A percentile compares a stretch with the other conserved stretches of the same genome.
Conservation (phyloP, 2,888 invertebrate genomes). For the Geophilus truncorum region DNA sequence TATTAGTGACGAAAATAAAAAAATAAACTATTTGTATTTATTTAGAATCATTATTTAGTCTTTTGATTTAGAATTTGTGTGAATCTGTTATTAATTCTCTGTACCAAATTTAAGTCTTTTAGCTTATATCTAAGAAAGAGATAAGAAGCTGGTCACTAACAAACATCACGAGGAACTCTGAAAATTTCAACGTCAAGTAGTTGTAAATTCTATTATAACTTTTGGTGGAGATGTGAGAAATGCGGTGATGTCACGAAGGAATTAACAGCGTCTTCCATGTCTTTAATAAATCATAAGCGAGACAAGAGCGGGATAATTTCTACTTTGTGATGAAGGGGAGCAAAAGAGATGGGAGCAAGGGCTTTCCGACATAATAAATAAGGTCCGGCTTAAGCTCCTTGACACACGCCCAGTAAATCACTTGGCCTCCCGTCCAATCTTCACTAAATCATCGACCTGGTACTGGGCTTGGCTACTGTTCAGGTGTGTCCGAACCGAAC, state of each 20-base stretch:
- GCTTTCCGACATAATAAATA: conserved; percentile 29
- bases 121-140: no score
- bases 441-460: conserved; percentile 20
- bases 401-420: conserved; percentile 30
- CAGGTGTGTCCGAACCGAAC: conserved; percentile 1
- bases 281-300: neutral
- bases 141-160: no score
- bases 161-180: no score
- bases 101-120: no score
- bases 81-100: no score
- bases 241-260: conserved; percentile 14
- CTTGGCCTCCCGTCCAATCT: conserved; percentile 22
- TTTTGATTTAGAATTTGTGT: no score
- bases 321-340: conserved; percentile 29
- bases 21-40: no score
- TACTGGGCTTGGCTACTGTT: conserved; percentile 10
- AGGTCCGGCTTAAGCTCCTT: conserved; percentile 21
- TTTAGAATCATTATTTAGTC: no score
- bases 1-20: no score
- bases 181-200: no score
- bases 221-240: neutral
- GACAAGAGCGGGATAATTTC: conserved; percentile 20
- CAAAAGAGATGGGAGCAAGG: conserved; percentile 9
- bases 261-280: conserved; percentile 15
- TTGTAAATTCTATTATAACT: no score